Conservation (phyloP, 2,888 invertebrate genomes). For the Drosophila macrothrix region DNA sequence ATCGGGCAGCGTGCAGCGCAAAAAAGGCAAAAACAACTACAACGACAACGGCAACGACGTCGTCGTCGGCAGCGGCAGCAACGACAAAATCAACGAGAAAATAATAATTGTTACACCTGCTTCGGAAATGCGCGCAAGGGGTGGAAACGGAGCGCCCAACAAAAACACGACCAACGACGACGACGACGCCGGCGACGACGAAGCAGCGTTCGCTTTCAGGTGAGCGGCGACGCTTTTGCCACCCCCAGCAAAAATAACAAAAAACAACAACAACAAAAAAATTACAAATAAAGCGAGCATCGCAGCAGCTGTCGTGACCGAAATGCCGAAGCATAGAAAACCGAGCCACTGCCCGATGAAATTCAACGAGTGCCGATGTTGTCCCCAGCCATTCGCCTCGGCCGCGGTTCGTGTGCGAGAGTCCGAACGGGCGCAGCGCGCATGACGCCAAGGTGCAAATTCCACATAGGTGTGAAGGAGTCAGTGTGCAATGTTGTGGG, state of each 20-base stretch:
- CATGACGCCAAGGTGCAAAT: slow-evolving; percentile 79
- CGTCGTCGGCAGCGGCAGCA: slow-evolving; percentile 54
- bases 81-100: slow-evolving; percentile 82
- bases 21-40: slow-evolving; percentile 55
- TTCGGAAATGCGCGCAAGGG: slow-evolving; percentile 72
- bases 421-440: slow-evolving; percentile 73
- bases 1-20: slow-evolving; percentile 37
- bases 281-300: slow-evolving; percentile 23
- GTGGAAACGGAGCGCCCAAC: slow-evolving; percentile 55
- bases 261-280: neutral
- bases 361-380: slow-evolving; percentile 42
- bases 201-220: slow-evolving; percentile 64
- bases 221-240: slow-evolving; percentile 59
- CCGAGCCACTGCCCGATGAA: slow-evolving; percentile 35
- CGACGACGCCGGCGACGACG: slow-evolving; percentile 20
- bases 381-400: slow-evolving; percentile 22
- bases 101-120: slow-evolving; percentile 84
- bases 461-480: slow-evolving; percentile 59
- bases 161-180: slow-evolving; percentile 49
- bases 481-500: slow-evolving; percentile 31
- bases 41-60: slow-evolving; percentile 24
- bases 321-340: slow-evolving; percentile 70
- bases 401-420: slow-evolving; percentile 40
- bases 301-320: slow-evolving; percentile 26
- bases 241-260: slow-evolving; percentile 17